phyloP scores from a whole-genome alignment of 2,113 vertebrate genomes.

The Perognathus longimembris region DNA sequence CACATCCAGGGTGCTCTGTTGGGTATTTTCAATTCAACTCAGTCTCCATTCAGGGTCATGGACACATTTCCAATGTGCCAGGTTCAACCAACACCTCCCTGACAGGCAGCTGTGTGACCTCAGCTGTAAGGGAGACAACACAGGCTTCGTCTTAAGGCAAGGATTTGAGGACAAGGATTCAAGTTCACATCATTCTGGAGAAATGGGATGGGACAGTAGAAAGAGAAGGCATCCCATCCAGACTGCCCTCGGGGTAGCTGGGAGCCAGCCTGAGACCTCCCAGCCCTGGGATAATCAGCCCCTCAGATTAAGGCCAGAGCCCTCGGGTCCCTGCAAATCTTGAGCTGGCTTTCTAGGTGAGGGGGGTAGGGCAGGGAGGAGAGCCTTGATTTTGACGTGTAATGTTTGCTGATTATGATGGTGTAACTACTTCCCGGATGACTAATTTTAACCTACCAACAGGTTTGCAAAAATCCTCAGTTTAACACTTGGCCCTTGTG shows the following conservation, averaged over 20 bases:
- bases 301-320: background rate
- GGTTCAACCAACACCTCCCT: background rate
- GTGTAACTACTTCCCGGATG: background rate
- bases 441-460: background rate
- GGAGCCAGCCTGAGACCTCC: background rate
- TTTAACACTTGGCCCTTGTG: too few species aligned
- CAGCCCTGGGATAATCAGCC: too few species aligned
- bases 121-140: background rate
- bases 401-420: background rate
- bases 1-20: background rate
- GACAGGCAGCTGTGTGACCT: background rate
- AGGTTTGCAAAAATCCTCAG: background rate
- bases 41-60: background rate
- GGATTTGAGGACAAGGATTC: background rate
- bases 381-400: background rate
- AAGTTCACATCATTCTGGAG: background rate
- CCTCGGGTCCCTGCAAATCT: background rate
- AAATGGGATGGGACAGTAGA: too few species aligned
- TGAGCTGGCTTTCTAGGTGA: background rate
- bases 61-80: background rate
- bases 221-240: too few species aligned
- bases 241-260: too few species aligned
- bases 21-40: background rate
- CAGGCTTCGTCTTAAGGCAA: too few species aligned
- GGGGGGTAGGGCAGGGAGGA: accelerated